Evolutionary conservation across 2,113 vertebrate species (phyloP).

Genomic region (Pogonocichla stellata): DNA sequence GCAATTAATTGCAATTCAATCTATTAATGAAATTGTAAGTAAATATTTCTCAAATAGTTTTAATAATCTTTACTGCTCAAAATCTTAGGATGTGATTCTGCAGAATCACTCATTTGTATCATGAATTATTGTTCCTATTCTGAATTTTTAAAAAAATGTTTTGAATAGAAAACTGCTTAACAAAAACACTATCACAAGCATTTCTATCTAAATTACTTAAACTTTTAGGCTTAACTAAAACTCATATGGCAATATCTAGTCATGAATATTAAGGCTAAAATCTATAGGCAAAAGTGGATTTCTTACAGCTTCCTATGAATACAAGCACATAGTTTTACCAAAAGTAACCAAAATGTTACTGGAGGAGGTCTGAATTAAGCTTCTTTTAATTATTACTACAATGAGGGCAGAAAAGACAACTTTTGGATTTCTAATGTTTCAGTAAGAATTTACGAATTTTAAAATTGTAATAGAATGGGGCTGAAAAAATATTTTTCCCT

Average conservation of each 20-base stretch:
- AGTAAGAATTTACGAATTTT: background rate
- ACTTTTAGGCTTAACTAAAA: background rate
- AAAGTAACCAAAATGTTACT: background rate
- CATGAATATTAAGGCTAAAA: background rate
- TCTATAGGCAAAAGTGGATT: background rate
- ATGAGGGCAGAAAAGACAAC: background rate
- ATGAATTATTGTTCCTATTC: background rate
- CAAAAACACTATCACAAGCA: background rate
- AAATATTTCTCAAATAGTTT: background rate
- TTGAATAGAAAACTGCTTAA: background rate
- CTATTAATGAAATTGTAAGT: background rate
- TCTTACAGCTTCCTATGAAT: background rate
- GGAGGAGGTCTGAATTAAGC: background rate
- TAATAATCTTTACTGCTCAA: background rate
- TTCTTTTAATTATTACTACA: background rate
- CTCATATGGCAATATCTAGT: background rate
- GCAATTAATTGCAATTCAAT: background rate
- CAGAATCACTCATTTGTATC: background rate
- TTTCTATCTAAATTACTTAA: background rate
- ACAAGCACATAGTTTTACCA: background rate
- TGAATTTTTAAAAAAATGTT: background rate
- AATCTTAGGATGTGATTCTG: background rate
- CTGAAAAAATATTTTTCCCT: background rate
- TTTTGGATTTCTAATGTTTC: background rate
- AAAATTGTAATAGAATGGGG: background rate